phyloP scores from a whole-genome alignment of 2,113 vertebrate genomes.

The Sminthopsis crassicaudata region DNA sequence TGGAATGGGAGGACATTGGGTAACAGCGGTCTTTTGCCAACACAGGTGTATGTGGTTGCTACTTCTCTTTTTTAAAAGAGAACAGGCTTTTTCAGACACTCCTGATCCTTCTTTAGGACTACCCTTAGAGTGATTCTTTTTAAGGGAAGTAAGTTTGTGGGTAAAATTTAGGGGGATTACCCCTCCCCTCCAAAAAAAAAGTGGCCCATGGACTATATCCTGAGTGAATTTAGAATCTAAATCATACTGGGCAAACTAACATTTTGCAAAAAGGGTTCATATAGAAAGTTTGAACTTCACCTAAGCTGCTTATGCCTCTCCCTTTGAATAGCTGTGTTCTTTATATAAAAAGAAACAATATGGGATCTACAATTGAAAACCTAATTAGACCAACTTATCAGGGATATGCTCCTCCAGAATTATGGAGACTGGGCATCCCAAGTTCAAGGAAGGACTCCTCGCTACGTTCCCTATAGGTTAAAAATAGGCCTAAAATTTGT shows the following conservation, averaged over 20 bases:
- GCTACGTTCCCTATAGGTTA: background rate
- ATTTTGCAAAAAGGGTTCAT: background rate
- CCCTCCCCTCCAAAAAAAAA: background rate
- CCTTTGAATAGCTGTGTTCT: background rate
- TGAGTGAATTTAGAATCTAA: background rate
- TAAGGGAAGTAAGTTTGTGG: background rate
- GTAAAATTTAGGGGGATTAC: background rate
- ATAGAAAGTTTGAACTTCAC: background rate
- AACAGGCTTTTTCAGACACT: background rate
- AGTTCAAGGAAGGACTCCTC: background rate
- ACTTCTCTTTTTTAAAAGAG: no score
- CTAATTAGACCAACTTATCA: background rate
- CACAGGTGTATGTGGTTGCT: background rate
- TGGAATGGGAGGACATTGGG: background rate
- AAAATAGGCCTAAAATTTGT: background rate
- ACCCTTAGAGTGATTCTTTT: background rate
- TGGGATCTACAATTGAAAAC: background rate
- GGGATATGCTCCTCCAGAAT: background rate
- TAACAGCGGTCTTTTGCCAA: background rate
- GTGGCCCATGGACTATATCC: background rate
- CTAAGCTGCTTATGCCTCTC: background rate
- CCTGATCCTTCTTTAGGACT: background rate
- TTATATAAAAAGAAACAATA: background rate
- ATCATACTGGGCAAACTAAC: background rate
- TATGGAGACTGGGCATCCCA: background rate